Evolutionary conservation across 2,797 vertebrate genomes (phyloP), one percentile per base, ranked within the genome.

Genomic region (Dermochelys coriacea): DNA sequence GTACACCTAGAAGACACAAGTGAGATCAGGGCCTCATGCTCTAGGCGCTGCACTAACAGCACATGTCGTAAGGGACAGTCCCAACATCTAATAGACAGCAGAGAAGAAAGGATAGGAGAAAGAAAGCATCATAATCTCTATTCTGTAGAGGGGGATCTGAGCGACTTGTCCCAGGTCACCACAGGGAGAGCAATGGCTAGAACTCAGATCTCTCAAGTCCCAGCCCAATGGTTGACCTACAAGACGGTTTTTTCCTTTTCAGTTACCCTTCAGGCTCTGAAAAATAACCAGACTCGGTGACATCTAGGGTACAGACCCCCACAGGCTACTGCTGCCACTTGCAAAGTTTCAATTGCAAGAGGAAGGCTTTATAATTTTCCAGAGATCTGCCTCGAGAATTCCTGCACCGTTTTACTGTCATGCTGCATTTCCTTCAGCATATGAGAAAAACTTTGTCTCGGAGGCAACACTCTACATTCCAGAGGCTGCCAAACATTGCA

Each of bases 381-480:
- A 74, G 16, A 12, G 8, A 64, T 64, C 51, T 49, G 2, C 2
- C 77, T 71, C 14, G 75, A 83, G 78, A 1, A 7, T 47, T 54
- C 27, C 50, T 61, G 75, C n/a, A n/a, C 19, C 11, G 49, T 68
- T 27, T 1, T 0, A 9, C 2, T 59, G 75, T 27, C 23, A 6
- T 0, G 87, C 5, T 5, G 12, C 0, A 0, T 41, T 54, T 79
- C n/a, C 86, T 71, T 10, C 0, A 0, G 6, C 9, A 25, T 1
- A 86, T 51, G 4, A 78, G 15, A 18, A 80, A 82, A 51, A 0
- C 2, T 45, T 15, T 45, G 12, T 1, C 6, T 8, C 1, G 9
- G 2, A 90, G 1, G 41, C 80, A 80, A 29, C 25, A 12, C 31
- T 8, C 15, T 4, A 2, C 0, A 49, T 84, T 57, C 89, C 2